Evolutionary conservation across 2,797 vertebrate species (phyloP).

Genomic region (Odontamblyopus rebecca): DNA sequence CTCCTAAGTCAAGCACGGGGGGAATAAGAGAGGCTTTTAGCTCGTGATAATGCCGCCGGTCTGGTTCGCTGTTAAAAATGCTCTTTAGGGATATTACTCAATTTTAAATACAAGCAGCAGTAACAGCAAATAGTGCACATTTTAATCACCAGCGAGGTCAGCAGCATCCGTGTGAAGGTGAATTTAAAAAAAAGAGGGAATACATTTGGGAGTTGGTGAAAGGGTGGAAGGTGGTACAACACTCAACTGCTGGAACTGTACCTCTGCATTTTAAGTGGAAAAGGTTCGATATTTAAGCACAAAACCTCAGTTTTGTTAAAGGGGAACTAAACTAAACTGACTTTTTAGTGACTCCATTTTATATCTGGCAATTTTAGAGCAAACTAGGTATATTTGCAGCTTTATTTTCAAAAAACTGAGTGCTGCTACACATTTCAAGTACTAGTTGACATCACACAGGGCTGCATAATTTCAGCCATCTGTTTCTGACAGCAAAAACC

Average conservation of each 20-base stretch:
- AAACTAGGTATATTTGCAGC: too few relatives aligned
- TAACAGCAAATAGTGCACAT: constrained; percentile 51
- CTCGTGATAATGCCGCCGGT: constrained; percentile 57
- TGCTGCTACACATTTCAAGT: too few relatives aligned
- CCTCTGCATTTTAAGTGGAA: constrained; percentile 45
- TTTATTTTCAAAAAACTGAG: too few relatives aligned
- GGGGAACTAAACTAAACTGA: too few relatives aligned
- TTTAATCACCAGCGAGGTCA: constrained; percentile 31
- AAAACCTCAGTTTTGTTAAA: constrained; percentile 19
- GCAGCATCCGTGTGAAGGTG: constrained; percentile 28
- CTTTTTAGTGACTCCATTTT: too few relatives aligned
- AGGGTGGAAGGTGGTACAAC: constrained; percentile 36
- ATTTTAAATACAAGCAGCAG: constrained; percentile 40
- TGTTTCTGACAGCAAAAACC: too few relatives aligned
- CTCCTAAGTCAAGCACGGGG: constrained; percentile 49
- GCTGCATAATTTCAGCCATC: too few relatives aligned
- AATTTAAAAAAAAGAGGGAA: constrained; percentile 37
- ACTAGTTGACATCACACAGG: too few relatives aligned
- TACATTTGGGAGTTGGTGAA: constrained; percentile 27
- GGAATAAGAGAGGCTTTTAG: constrained; percentile 67
- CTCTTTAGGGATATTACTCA: constrained; percentile 36
- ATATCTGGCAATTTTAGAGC: too few relatives aligned
- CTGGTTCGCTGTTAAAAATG: constrained; percentile 35
- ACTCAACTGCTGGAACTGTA: constrained; percentile 47
- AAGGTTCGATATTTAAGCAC: constrained; percentile 49